phyloP scores from a whole-genome alignment of 2,797 vertebrate genomes.

The Champsocephalus esox region DNA sequence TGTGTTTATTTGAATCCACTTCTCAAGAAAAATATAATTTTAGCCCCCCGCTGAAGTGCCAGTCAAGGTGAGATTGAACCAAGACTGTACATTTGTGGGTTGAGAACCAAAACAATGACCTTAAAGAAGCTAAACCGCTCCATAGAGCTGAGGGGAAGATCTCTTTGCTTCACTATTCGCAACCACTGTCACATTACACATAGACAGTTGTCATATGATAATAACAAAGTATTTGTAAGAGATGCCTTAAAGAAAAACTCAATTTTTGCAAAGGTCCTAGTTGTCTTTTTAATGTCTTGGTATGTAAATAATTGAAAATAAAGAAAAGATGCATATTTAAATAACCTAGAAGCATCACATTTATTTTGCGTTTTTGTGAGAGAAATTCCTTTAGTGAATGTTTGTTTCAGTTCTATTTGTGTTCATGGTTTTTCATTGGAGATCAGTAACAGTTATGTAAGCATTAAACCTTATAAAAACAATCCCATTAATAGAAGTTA shows the following conservation, averaged over 20 bases:
- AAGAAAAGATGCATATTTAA: neutral
- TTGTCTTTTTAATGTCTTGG: neutral
- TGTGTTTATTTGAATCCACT: neutral
- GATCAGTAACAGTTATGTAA: constrained; percentile 10
- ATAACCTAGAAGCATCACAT: neutral
- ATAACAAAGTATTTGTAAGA: neutral
- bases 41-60: neutral
- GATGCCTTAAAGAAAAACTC: neutral
- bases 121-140: neutral
- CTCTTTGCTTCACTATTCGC: neutral
- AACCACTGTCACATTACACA: neutral
- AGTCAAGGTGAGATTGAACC: neutral
- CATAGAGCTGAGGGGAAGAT: neutral
- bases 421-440: constrained; percentile 4
- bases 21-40: neutral
- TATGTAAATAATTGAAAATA: neutral
- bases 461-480: constrained; percentile 8
- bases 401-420: neutral
- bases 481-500: neutral
- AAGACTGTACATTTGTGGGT: neutral
- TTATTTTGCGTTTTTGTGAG: neutral
- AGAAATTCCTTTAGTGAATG: neutral
- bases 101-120: neutral
- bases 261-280: neutral
- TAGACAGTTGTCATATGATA: neutral